Evolutionary conservation across 2,797 vertebrate species (phyloP).

Genomic region (Scolopax bukidnonensis): DNA sequence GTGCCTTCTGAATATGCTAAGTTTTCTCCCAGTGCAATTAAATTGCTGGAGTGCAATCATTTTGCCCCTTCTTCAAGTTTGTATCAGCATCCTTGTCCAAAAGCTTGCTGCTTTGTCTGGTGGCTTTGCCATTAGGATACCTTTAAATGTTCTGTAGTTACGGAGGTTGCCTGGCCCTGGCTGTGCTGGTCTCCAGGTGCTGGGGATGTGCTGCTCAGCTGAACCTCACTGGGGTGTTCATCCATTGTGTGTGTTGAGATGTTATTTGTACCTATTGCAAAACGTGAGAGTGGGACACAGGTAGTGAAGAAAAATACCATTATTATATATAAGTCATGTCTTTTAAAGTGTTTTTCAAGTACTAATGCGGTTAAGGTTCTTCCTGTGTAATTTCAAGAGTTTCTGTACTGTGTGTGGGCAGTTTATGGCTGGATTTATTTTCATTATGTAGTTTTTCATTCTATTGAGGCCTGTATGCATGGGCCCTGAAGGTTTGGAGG

Average conservation of each 20-base stretch:
- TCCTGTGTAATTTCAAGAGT: not conserved
- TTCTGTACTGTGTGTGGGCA: not conserved
- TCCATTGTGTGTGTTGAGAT: rapidly evolving
- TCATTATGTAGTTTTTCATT: not conserved
- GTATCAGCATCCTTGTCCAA: not conserved
- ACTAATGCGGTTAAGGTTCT: not conserved
- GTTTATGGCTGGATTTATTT: not conserved
- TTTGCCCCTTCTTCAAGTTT: not conserved
- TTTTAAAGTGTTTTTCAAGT: not conserved
- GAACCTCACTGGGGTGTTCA: rapidly evolving
- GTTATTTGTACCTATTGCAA: not conserved
- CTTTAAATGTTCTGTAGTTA: not conserved
- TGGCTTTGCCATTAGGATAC: rapidly evolving
- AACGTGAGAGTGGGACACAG: not conserved
- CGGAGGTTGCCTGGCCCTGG: not conserved
- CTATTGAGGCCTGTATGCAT: rapidly evolving
- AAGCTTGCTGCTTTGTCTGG: not conserved
- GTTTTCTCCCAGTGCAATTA: not conserved
- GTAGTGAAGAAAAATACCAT: not conserved
- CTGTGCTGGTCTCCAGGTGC: not conserved
- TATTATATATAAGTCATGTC: not conserved
- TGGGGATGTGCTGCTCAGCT: not conserved
- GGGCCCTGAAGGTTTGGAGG: not conserved
- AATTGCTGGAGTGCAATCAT: not conserved
- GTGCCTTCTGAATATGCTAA: not conserved